phyloP scores from a whole-genome alignment of 2,888 invertebrate genomes.

The Tholera decimalis region DNA sequence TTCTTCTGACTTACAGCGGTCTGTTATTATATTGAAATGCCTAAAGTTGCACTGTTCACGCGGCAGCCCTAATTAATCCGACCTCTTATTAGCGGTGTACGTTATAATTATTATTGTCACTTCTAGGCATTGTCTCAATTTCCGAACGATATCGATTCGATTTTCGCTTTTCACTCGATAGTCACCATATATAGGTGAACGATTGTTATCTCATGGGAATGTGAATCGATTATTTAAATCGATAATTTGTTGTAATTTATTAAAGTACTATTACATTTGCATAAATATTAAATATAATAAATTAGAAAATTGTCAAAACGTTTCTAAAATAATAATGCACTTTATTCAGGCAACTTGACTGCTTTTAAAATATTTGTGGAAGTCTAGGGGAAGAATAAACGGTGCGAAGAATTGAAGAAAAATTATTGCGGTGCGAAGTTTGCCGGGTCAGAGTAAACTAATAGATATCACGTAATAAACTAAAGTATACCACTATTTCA shows the following conservation, averaged over 20 bases:
- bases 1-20: not conserved
- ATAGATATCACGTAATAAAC: no score
- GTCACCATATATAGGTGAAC: conserved; percentile 58
- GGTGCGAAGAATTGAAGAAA: no score
- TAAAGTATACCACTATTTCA: no score
- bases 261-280: not conserved
- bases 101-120: conserved; percentile 67
- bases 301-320: no score
- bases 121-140: conserved; percentile 66
- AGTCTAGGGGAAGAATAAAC: no score
- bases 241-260: conserved; percentile 24
- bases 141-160: conserved; percentile 66
- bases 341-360: no score
- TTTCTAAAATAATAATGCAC: no score
- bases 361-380: no score
- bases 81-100: conserved; percentile 42
- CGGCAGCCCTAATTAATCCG: conserved; percentile 52
- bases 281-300: not conserved
- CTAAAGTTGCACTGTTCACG: not conserved
- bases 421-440: no score
- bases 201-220: conserved; percentile 49
- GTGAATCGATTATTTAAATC: conserved; percentile 32
- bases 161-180: conserved; percentile 69
- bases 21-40: not conserved
- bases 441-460: no score